Percentiles rank a stretch among this genome's conserved stretches.
These are phyloP conservation scores for Indicator indicator DNA, from an alignment of 2,113 vertebrate genomes.

Conservation along the genomic window DNA sequence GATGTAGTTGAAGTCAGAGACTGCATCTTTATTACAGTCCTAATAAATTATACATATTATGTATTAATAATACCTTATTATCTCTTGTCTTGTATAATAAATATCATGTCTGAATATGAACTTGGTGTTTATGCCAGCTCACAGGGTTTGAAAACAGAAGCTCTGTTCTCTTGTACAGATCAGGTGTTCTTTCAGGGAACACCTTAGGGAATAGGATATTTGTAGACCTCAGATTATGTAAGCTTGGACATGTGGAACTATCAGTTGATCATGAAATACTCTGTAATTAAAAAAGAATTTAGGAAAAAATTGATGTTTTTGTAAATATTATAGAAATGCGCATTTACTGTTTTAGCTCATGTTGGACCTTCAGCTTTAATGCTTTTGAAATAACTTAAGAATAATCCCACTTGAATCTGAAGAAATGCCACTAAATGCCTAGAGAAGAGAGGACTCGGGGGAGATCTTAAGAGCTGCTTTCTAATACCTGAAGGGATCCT, in stretches of 20 bases:
- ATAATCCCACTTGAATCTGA: not conserved
- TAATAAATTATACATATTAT: slow-evolving; percentile 27
- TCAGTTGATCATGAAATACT: not conserved
- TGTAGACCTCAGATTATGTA: not conserved
- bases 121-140: not conserved
- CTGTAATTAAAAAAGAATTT: not conserved
- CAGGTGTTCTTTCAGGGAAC: not conserved
- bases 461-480: too few species aligned
- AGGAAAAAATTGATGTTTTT: not conserved
- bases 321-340: not conserved
- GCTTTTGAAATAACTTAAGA: not conserved
- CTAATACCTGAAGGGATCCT: too few species aligned
- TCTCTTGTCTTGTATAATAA: slow-evolving; percentile 49
- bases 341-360: not conserved
- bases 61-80: slow-evolving; percentile 45
- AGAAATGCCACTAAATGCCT: not conserved
- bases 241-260: not conserved
- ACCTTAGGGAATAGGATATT: not conserved
- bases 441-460: too few species aligned
- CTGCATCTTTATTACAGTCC: slow-evolving; percentile 22
- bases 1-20: not conserved
- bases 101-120: not conserved
- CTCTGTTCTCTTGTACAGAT: not conserved
- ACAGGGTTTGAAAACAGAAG: not conserved
- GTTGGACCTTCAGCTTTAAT: not conserved